Evolutionary conservation across 2,888 invertebrate genomes (phyloP), one percentile per base, ranked within the genome.

Genomic region (Papilio elwesi): DNA sequence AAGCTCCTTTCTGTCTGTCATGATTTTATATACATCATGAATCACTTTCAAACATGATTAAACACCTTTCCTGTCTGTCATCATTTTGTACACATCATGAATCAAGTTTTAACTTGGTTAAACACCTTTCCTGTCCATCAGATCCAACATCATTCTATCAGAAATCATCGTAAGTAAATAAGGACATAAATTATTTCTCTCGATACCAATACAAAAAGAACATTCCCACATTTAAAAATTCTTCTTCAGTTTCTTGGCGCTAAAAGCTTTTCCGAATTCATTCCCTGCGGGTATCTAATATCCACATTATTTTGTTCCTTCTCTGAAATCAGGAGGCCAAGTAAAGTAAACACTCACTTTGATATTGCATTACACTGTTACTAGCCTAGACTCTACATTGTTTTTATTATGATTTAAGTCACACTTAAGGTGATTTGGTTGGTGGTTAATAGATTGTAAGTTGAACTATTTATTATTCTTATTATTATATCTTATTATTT

Each of bases 241-340:
- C 65, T n/a, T 64, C 55, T 70, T 65, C 53, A 26, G 70, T 70
- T 65, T 36, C 70, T 26, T 48, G 38, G 55, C 65, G 70, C 70
- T 70, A 70, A 70, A 70, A 70, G 70, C 64, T 70, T 70, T 70
- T 53, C 47, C 55, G n/a, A 65, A 70, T 70, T 65, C 48, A 55
- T 70, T 70, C 70, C 70, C 65, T 16, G 55, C 65, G 70, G 70
- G 70, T 70, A 65, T 70, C 70, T 55, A 55, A 70, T 65, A 55
- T 70, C 70, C 48, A 70, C 70, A 70, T 70, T 65, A 65, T 65
- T 65, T 49, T 64, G 36, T 70, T 65, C 55, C 64, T 38, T 70
- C 49, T 11, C 48, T 48, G 47, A 64, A 65, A 70, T 70, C 48
- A 70, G 70, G 48, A 48, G 55, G 11, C 13, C 13, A 51, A 65